Evolutionary conservation across 1,140 invertebrate species (phyloP).

Genomic region (Diuraphis noxia): DNA sequence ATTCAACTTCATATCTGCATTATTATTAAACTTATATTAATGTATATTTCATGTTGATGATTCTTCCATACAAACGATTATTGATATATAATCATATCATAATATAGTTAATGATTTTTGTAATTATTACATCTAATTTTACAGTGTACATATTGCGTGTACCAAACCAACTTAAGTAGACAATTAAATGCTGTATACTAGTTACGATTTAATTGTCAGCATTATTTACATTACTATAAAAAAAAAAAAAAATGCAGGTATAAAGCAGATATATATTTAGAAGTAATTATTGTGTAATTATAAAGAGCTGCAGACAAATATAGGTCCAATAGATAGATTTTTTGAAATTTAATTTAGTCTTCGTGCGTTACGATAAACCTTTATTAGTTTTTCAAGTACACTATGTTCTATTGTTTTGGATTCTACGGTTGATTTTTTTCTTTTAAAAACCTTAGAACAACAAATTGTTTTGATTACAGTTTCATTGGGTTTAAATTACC

Average conservation of each 20-base stretch:
- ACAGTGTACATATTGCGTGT: neutral
- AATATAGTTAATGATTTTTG: neutral
- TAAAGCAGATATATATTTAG: neutral
- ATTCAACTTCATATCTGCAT: neutral
- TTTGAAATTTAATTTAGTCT: constrained; percentile 40
- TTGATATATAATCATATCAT: too few species aligned
- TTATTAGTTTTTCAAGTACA: constrained; percentile 37
- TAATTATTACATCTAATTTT: neutral
- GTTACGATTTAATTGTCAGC: neutral
- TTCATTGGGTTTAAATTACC: constrained; percentile 31
- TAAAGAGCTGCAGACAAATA: neutral
- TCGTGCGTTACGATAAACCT: neutral
- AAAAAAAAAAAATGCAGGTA: neutral
- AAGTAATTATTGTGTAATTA: neutral
- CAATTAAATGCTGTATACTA: neutral
- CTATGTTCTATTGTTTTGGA: neutral
- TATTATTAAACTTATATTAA: neutral
- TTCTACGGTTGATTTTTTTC: neutral
- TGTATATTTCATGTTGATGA: neutral
- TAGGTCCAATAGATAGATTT: constrained; percentile 3
- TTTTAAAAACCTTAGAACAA: constrained; percentile 15
- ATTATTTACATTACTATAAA: neutral
- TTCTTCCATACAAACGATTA: neutral
- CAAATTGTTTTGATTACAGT: constrained; percentile 23
- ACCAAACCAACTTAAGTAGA: neutral